Evolutionary conservation across 2,797 vertebrate genomes (phyloP), one percentile per base, ranked within the genome.

Genomic region (Danio aesculapii): DNA sequence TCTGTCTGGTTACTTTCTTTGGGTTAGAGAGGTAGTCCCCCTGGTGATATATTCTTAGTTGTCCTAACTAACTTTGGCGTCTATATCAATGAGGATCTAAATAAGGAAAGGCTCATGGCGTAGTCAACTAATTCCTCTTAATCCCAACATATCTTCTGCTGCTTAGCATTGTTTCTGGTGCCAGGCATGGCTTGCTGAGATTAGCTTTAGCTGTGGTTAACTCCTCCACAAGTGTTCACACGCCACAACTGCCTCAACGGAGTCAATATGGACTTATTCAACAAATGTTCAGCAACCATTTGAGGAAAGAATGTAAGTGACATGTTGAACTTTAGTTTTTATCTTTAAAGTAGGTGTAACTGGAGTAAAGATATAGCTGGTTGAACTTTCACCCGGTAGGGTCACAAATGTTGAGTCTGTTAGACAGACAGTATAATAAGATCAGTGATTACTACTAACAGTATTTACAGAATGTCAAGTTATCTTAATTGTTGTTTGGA

Each of bases 91-190:
- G 91, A 84, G 74, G 30, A 30, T 91, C 92, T 95, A 95, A 93
- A 93, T 90, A 87, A 52, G 91, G 93, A 93, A 94, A 91, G 91
- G 91, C 90, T 94, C 89, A 93, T 84, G 84, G 85, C 81, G 89
- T 90, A 91, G 84, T 88, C 69, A 67, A 84, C 91, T 94, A 93
- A 95, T 92, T 92, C 94, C 90, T 69, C 50, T 55, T 94, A 95
- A 94, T 94, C 94, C 90, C 80, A 30, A 47, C 73, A 83, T 90
- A 85, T 88, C 89, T 91, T 83, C 88, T 70, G 87, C 87, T 88
- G 87, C 88, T 90, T 88, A 90, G 86, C 73, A 77, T 87, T 86
- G 85, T 85, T 89, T 90, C 90, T 89, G 88, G 83, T 87, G 88
- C 90, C 68, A 84, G 72, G 77, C 67, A 73, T 85, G 90, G 88